Base-by-base conservation (phyloP, 2,113 vertebrate species). In the Tauraco erythrolophus region DNA sequence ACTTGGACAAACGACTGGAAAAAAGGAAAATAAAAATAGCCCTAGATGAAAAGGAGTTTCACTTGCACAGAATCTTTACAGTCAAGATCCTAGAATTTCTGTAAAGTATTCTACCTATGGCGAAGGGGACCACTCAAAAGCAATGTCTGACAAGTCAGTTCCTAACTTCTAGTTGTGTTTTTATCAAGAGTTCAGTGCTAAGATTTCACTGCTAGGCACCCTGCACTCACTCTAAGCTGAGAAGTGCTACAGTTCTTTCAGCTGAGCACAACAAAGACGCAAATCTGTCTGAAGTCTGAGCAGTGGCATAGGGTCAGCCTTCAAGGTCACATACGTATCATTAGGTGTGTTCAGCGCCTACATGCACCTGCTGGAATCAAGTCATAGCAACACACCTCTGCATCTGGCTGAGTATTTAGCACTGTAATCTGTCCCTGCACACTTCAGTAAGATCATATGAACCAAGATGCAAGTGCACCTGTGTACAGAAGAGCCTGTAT, bases 1-100 rank as follows among this genome's bases (percentile, higher is more conserved):
- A 69, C 96, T 98, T 5, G 99, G 99, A 95, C 99, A 99, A 95
- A 99, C 98, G 69, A 99, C 99, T 99, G 96, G 48, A 90, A 97
- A 19, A 97, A 60, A 57, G 50, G 37, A 95, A 96, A 90, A 66
- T 9, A 81, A 89, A 77, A 89, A 58, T 22, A 94, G 51, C 6
- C 8, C 33, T 9, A 78, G 10, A 68, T 84, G 5, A 82, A 71
- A 54, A 72, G 21, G 2, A 43, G 6, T 28, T 92, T 88, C 62
- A 70, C 21, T 66, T 84, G 45, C 25, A 90, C 9, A 61, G 45
- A 92, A 69, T 70, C 37, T 50, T 64, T 22, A 62, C 14, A 93
- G 21, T 4, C 53, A 92, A 72, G 48, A 87, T 25, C 8, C 11
- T 14, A 1, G 13, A 45, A 54, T 1, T 69, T 62, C 56, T 83